A percentile compares a stretch with the other conserved stretches of the same genome.
Conservation (phyloP, 2,113 vertebrate genomes). For the Zootoca vivipara region DNA sequence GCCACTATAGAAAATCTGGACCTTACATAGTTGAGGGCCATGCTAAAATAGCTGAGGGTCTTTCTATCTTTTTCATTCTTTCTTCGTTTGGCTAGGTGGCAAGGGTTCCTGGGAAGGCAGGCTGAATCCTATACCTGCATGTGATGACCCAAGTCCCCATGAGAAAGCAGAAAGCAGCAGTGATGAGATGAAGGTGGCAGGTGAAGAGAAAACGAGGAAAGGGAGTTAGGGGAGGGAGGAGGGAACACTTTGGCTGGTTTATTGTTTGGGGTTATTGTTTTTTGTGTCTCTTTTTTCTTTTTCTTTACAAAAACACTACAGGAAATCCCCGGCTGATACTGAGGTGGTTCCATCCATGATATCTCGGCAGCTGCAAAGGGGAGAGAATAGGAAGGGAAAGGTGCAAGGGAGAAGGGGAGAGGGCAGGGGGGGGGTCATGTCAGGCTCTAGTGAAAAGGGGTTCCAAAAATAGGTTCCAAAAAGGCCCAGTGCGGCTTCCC, state of each 20-base stretch:
- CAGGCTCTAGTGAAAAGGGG: conserved; percentile 6
- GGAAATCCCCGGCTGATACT: conserved; percentile 4
- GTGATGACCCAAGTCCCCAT: neutral
- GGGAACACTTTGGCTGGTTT: neutral
- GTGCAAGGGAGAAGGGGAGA: neutral
- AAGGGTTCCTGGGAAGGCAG: neutral
- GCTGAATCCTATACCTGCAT: neutral
- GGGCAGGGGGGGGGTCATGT: conserved; percentile 7
- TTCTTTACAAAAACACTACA: neutral
- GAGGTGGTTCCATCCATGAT: conserved; percentile 12
- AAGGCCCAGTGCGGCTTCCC: no score
- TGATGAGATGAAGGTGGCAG: neutral
- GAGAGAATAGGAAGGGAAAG: conserved; percentile 9
- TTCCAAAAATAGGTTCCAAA: neutral
- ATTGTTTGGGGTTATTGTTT: neutral
- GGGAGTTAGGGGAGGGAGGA: neutral
- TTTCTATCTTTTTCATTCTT: neutral
- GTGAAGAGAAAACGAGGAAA: conserved; percentile 4
- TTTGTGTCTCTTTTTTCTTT: neutral
- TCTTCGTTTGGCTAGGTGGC: neutral
- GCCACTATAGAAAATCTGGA: neutral
- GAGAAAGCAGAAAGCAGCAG: conserved; percentile 10
- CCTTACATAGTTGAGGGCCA: neutral
- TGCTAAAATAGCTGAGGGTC: neutral
- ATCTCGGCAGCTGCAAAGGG: conserved; percentile 29